These are phyloP conservation scores for Chamaea fasciata DNA, from an alignment of 2,113 vertebrate species.

Conservation along the genomic window DNA sequence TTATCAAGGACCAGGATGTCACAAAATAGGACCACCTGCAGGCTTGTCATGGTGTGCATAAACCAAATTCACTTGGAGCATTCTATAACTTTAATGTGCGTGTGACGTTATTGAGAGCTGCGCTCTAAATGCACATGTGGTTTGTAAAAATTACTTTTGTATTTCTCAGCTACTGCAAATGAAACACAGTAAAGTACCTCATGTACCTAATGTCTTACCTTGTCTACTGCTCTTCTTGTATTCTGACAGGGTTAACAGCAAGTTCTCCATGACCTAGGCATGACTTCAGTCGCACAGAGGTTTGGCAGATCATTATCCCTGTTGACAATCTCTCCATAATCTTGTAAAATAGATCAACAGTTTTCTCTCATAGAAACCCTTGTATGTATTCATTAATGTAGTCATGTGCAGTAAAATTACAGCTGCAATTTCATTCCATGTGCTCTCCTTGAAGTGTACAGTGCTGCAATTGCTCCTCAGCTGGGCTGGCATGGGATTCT, in stretches of 20 bases:
- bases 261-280: background rate
- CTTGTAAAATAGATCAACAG: background rate
- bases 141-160: background rate
- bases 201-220: background rate
- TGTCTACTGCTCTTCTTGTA: background rate
- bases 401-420: background rate
- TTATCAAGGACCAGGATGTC: background rate
- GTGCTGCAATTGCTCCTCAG: background rate
- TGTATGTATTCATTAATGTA: background rate
- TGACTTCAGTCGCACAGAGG: background rate
- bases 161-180: conserved; percentile 13
- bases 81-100: background rate
- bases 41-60: background rate
- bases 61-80: background rate
- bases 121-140: background rate
- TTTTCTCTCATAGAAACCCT: background rate
- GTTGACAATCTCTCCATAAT: background rate
- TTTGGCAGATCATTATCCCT: background rate
- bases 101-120: background rate
- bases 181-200: background rate
- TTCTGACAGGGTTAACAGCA: background rate
- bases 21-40: conserved; percentile 22
- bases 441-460: background rate
- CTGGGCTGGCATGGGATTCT: background rate
- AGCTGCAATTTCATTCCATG: background rate